Evolutionary conservation across 2,888 invertebrate species (phyloP), one percentile per base, ranked within the genome.

Genomic region (Autographa pulchrina): DNA sequence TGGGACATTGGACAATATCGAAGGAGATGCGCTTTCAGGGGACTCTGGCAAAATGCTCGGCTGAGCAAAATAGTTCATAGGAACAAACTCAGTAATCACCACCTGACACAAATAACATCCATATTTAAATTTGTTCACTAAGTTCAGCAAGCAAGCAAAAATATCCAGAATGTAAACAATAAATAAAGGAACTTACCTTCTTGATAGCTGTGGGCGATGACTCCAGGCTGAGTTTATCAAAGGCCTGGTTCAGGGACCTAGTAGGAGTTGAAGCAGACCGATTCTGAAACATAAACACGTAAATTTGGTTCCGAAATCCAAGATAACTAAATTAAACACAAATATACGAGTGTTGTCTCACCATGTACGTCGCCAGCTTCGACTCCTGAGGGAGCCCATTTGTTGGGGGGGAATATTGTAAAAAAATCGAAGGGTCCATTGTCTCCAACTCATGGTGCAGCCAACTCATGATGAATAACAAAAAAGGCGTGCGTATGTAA

Each of bases 341-440:
- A 56, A 75, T 67, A 31, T 54, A 60, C 41, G 32, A 52, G 63
- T 67, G 48, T 32, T 11, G 48, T 56, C 87, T 83, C 84, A 98
- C 98, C 98, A 98, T 98, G 91, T 98, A 98, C 75, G 98, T 98
- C 74, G 97, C 98, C 90, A 98, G 96, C 94, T 98, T 98, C 75
- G 98, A 98, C 94, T 98, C 98, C 92, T 98, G 97, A 62, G 98
- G 98, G 86, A 98, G 96, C 88, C 97, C 98, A 95, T 97, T 97
- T 71, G 97, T 96, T 77, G 97, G 96, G 74, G 97, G 73, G 9
- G 78, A 96, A 91, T 97, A 97, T 77, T 96, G 96, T 88, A 97
- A 79, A 86, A 90, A 97, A 89, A 97, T 97, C 92, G 98, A 96
- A 80, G 97, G 97, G 96, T 98, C 98, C 98, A 98, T 98, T 80